These are phyloP conservation scores for Orchesellides sinensis DNA, from an alignment of 2,888 invertebrate species.

Conservation along the genomic window DNA sequence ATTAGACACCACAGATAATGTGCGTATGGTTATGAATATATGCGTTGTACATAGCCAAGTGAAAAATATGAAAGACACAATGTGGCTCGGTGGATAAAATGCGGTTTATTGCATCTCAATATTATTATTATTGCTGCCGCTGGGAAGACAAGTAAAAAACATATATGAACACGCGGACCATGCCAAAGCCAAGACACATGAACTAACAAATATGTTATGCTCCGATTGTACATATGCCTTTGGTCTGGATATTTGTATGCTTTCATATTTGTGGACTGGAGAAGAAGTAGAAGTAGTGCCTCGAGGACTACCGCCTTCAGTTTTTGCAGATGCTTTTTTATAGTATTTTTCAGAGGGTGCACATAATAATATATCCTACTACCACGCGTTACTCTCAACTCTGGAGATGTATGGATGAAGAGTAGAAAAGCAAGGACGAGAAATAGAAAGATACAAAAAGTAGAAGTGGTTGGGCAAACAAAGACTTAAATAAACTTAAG, in stretches of 20 bases:
- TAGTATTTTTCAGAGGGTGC: slow-evolving; percentile 1
- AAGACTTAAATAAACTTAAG: slow-evolving; percentile 70
- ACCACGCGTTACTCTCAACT: neutral
- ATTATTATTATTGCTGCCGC: slow-evolving; percentile 52
- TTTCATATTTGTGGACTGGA: neutral
- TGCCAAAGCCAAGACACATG: slow-evolving; percentile 6
- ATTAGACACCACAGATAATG: neutral
- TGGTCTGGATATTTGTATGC: too few species aligned
- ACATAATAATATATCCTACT: too few species aligned
- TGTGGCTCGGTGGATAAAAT: slow-evolving; percentile 40
- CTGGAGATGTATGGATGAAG: neutral
- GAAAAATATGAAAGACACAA: slow-evolving; percentile 35
- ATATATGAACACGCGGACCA: neutral
- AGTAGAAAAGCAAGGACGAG: neutral
- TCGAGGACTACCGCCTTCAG: slow-evolving; percentile 32
- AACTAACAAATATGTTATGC: neutral
- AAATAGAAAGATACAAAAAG: neutral
- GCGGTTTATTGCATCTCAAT: slow-evolving; percentile 62
- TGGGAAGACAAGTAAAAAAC: slow-evolving; percentile 24
- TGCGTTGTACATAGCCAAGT: neutral
- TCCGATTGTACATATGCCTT: neutral
- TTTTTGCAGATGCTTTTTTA: neutral
- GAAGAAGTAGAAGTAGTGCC: slow-evolving; percentile 19
- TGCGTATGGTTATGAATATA: slow-evolving; percentile 42
- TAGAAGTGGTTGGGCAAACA: slow-evolving; percentile 66